Conservation (phyloP, 2,113 vertebrate genomes). For the Megalops atlanticus region DNA sequence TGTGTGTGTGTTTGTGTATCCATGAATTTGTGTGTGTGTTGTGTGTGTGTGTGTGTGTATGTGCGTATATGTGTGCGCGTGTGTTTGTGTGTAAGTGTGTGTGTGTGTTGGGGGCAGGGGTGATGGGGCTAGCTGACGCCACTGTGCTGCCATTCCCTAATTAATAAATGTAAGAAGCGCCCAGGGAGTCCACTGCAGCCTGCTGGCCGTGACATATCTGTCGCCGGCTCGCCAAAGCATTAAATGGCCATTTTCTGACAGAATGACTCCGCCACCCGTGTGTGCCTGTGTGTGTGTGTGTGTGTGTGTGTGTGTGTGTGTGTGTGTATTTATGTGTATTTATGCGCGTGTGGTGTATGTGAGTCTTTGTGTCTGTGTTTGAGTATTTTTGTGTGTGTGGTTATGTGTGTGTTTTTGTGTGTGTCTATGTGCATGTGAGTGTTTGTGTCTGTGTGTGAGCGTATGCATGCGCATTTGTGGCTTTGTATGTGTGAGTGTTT, state of each 20-base stretch:
- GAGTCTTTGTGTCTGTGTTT: neutral
- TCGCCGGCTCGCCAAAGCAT: slow-evolving; percentile 31
- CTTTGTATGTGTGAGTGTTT: slow-evolving; percentile 8
- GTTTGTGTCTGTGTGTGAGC: neutral
- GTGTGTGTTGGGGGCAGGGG: neutral
- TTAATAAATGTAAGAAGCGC: slow-evolving; percentile 35
- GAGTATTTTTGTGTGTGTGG: neutral
- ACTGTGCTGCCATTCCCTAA: slow-evolving; percentile 22
- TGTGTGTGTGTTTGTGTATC: neutral
- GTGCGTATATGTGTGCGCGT: neutral
- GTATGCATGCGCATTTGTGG: neutral
- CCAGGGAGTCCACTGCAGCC: slow-evolving; percentile 18
- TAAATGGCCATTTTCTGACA: slow-evolving; percentile 37
- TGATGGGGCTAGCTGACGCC: slow-evolving; percentile 17
- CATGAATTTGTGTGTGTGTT: neutral
- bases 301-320: slow-evolving; percentile 20
- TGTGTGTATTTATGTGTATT: slow-evolving; percentile 37
- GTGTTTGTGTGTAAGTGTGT: neutral
- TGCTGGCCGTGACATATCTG: slow-evolving; percentile 32
- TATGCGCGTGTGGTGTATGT: neutral
- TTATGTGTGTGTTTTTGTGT: neutral
- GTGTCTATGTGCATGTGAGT: neutral
- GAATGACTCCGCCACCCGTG: slow-evolving; percentile 23
- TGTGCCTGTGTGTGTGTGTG: slow-evolving; percentile 30
- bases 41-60: neutral